Conservation (phyloP, 2,888 invertebrate species). For the Mythimna impura region DNA sequence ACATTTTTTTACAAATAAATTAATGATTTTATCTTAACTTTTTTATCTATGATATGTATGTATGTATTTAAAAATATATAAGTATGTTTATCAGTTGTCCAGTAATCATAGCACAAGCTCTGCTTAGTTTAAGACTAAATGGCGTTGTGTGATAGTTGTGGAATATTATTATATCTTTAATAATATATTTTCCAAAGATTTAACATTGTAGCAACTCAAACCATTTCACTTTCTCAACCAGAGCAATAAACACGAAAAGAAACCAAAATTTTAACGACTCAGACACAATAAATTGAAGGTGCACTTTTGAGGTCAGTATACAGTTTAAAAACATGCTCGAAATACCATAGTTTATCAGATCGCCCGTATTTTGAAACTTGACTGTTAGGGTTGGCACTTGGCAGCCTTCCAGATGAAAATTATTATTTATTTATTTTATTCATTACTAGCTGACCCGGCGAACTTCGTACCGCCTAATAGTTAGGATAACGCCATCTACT, state of each 20-base stretch:
- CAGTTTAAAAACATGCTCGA: conserved; percentile 36
- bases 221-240: conserved; percentile 44
- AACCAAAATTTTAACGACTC: conserved; percentile 27
- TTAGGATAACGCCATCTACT: too few relatives aligned
- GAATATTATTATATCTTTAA: not conserved
- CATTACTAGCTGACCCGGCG: too few relatives aligned
- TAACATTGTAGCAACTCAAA: not conserved
- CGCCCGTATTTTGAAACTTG: conserved; percentile 28
- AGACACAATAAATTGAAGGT: conserved; percentile 18
- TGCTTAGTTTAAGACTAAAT: too few relatives aligned
- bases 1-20: too few relatives aligned
- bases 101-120: too few relatives aligned
- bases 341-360: conserved; percentile 47
- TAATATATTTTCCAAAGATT: not conserved
- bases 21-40: too few relatives aligned
- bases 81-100: too few relatives aligned
- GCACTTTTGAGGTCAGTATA: conserved; percentile 40
- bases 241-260: conserved; percentile 1
- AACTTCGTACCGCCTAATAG: too few relatives aligned
- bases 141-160: too few relatives aligned
- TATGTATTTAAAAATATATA: too few relatives aligned
- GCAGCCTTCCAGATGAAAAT: not conserved
- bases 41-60: too few relatives aligned
- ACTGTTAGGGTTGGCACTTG: not conserved
- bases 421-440: too few relatives aligned